Base-by-base conservation (phyloP, 2,113 vertebrate genomes). In the Vulpes ferrilata region DNA sequence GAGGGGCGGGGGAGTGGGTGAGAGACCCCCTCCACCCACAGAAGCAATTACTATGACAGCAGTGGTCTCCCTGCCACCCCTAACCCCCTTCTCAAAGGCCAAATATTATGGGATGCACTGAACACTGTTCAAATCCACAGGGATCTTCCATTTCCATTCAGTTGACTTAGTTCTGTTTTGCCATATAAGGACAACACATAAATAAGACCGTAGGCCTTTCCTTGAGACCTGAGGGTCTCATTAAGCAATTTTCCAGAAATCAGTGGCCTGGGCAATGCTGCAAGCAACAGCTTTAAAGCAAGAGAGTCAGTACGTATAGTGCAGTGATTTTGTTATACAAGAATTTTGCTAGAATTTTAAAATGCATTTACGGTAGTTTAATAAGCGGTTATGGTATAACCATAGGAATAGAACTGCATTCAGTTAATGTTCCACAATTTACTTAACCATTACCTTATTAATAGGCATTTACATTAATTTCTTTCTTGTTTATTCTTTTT, bases 301-400 rank as follows among this genome's bases (percentile, higher is more conserved):
- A 78, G 60, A 88, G 87, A 78, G 35, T 51, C 55, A 65, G 0
- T 43, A 48, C 74, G 84, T 83, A 10, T 17, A 12, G 22, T 22
- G 5, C 48, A 90, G n/a, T 35, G 16, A 84, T 35, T 95, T 90
- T 10, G 22, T 71, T 78, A 38, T 7, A 38, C 2, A 7, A 25
- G 25, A 11, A 67, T 73, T 90, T 93, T 73, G 65, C 27, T 79
- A 43, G 53, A 88, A 93, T 82, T 73, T 96, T 73, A 80, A 81
- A 81, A 69, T 48, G 16, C 1, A 88, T 32, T 96, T 32, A 89
- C 17, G 59, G 35, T 43, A 25, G 62, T 88, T 76, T 83, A 80
- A 60, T 53, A 67, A 57, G 20, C 84, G 62, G 25, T 71, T 73
- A 51, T 17, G 27, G 8, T n/a, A 7, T 81, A 87, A 80, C 3